Conservation (phyloP, 37 sponge, comb jelly and placozoan species). For the Beroe forskalii region DNA sequence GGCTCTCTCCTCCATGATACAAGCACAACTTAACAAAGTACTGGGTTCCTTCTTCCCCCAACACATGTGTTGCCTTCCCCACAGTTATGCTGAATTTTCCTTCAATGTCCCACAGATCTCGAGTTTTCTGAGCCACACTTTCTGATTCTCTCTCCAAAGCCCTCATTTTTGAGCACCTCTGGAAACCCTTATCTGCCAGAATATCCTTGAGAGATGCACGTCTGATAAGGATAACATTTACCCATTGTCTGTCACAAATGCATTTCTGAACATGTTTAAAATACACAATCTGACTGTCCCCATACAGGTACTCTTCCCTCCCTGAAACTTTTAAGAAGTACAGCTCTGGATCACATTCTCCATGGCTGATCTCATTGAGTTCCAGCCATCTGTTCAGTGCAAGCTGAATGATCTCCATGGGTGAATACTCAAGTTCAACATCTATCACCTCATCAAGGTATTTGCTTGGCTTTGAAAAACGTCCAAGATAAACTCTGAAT, state of each 20-base stretch:
- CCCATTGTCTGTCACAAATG: neutral
- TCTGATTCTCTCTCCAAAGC: neutral
- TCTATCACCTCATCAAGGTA: neutral
- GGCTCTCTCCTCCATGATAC: slow-evolving; percentile 2
- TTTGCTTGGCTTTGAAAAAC: neutral
- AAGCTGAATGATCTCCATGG: neutral
- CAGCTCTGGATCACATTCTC: neutral
- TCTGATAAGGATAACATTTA: neutral
- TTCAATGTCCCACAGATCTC: slow-evolving; percentile 9
- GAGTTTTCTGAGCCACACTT: neutral
- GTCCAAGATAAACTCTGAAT: neutral
- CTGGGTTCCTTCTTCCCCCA: slow-evolving; percentile 20
- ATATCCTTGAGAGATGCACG: slow-evolving; percentile 8
- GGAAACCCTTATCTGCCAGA: slow-evolving; percentile 9
- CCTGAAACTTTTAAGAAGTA: neutral
- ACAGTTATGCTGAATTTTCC: slow-evolving; percentile 23
- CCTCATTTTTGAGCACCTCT: neutral
- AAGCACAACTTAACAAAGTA: slow-evolving; percentile 18
- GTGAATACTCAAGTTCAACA: neutral
- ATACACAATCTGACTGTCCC: neutral
- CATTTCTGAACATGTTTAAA: slow-evolving; percentile 51
- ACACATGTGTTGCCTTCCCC: neutral
- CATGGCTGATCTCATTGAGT: neutral
- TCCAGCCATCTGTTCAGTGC: neutral
- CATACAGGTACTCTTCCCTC: slow-evolving; percentile 8